Percentiles rank a stretch among this genome's conserved stretches.
Conservation (phyloP, 2,113 vertebrate species). For the Corvus cornix region DNA sequence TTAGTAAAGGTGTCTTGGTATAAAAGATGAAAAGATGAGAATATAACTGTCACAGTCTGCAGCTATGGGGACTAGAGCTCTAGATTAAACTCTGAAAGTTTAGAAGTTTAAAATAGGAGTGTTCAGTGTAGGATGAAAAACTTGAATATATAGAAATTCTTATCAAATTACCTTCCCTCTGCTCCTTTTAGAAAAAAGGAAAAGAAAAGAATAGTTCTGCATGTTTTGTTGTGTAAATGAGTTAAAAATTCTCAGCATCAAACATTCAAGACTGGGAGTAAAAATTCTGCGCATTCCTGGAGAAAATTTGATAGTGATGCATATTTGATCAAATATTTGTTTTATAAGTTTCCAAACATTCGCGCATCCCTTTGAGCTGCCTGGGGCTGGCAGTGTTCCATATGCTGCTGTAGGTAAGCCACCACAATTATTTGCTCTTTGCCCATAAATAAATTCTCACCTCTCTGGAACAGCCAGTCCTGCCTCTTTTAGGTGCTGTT, state of each 20-base stretch:
- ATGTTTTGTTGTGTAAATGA: constrained; percentile 63
- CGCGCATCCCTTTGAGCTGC: background rate
- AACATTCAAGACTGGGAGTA: constrained; percentile 2
- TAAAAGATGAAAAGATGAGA: background rate
- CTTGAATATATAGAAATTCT: background rate
- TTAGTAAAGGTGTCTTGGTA: background rate
- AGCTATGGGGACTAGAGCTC: background rate
- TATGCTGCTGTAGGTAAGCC: background rate
- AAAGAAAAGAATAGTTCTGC: background rate
- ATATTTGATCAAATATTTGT: constrained; percentile 56
- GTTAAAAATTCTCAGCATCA: constrained; percentile 29
- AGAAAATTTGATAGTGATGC: constrained; percentile 52
- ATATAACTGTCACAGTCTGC: background rate
- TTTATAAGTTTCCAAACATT: constrained; percentile 22
- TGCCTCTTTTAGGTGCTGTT: background rate
- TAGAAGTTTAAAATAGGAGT: background rate
- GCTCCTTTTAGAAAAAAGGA: background rate
- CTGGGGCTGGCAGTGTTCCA: constrained; percentile 2
- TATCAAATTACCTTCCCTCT: background rate
- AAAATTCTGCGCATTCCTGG: background rate
- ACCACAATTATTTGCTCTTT: background rate
- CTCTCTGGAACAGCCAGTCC: background rate
- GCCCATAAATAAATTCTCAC: background rate
- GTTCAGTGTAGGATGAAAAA: background rate
- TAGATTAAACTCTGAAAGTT: background rate